These are phyloP conservation scores for Pedionomus torquatus DNA, from an alignment of 2,113 vertebrate species.

Conservation along the genomic window DNA sequence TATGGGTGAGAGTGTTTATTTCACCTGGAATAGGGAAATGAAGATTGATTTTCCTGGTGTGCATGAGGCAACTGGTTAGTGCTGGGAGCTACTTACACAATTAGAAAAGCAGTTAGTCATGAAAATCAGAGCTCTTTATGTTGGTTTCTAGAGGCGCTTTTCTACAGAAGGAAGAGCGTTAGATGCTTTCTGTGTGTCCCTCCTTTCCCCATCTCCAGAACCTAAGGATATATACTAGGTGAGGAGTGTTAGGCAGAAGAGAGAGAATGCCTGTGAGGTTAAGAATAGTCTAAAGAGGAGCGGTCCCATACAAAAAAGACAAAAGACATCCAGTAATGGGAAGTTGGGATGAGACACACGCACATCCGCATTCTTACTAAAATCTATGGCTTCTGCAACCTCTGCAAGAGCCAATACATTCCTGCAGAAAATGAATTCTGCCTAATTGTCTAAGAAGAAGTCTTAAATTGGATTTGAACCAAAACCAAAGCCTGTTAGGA, in stretches of 20 bases:
- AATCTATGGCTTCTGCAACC: not conserved
- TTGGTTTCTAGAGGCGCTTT: not conserved
- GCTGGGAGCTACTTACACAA: not conserved
- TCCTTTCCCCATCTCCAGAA: not conserved
- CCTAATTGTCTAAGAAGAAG: not conserved
- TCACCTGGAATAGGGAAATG: not conserved
- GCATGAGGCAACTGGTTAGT: not conserved
- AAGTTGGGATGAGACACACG: not conserved
- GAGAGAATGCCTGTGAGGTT: not conserved
- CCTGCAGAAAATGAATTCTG: not conserved
- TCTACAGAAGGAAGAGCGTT: not conserved
- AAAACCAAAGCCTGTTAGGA: not conserved
- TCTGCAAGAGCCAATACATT: not conserved
- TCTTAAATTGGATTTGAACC: not conserved
- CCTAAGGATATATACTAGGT: not conserved
- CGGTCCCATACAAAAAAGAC: not conserved
- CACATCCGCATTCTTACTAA: accelerated
- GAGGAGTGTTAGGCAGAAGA: not conserved
- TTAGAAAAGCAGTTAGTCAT: not conserved
- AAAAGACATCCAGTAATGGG: not conserved
- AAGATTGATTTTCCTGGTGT: not conserved
- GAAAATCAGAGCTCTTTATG: not conserved
- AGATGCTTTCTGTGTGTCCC: not conserved
- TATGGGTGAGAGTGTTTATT: not conserved
- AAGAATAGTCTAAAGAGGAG: not conserved